Evolutionary conservation across 2,797 vertebrate species (phyloP), one percentile per base, ranked within the genome.

Genomic region (Peromyscus nudipes): DNA sequence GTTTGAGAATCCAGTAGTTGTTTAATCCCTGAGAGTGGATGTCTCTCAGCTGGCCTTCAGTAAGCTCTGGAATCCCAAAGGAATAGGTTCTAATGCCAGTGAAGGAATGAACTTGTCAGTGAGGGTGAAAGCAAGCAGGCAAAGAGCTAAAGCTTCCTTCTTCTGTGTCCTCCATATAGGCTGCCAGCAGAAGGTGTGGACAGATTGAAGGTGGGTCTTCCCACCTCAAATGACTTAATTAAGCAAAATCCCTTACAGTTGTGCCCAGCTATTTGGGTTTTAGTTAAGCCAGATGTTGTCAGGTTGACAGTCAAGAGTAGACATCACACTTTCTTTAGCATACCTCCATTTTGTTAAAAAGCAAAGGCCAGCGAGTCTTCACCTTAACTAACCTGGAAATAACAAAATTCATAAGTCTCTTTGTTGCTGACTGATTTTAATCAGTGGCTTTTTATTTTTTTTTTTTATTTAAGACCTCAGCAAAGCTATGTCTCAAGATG

Each of bases 381-480:
- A 67, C 40, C 23, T 49, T 86, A 65, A 69, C 83, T 49, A 69
- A 25, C 69, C 64, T 86, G 65, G 21, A 69, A 69, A 69, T 27
- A 86, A 69, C 21, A 86, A 67, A 52, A 52, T 86, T 85, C 17
- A 0, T 67, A 49, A 5, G 43, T 86, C n/a, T 86, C 4, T 46
- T 85, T 86, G 64, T 73, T 88, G 67, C 67, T 77, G 71, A 34
- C 40, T 49, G 71, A 46, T 92, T 0, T 95, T 82, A 73, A 2
- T 82, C 95, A 34, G 67, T 96, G 83, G 0, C 95, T 95, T 95
- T 83, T 52, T 52, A 13, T 52, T 52, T 96, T 97, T 96, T 93
- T 40, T 73, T 92, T n/a, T n/a, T n/a, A 49, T 84, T 90, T 85
- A 89, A 99, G 99, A 99, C 99, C 99, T 99, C 97, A 99, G 98